phyloP scores from a whole-genome alignment of 53 echinoderm and acorn worm species.

The Hippasteria phrygiana region DNA sequence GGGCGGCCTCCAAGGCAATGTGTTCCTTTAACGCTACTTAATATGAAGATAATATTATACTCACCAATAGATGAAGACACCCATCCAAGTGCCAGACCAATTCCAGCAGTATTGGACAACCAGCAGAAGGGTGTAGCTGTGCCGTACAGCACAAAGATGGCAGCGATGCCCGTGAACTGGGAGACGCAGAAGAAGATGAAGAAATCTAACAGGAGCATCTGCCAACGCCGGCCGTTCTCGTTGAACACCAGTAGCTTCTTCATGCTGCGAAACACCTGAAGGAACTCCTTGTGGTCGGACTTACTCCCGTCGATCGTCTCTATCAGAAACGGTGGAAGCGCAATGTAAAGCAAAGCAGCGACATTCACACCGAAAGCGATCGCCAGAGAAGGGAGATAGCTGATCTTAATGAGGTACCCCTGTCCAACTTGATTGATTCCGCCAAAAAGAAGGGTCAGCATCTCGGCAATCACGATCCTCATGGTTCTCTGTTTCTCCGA shows the following conservation, averaged over 20 bases:
- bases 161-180: not conserved
- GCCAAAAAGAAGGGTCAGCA: slow-evolving; percentile 58
- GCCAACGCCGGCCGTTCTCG: slow-evolving; percentile 40
- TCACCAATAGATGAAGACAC: slow-evolving; percentile 67
- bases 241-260: slow-evolving; percentile 45
- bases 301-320: slow-evolving; percentile 50
- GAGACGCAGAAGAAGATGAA: slow-evolving; percentile 42
- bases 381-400: slow-evolving; percentile 36
- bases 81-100: slow-evolving; percentile 16
- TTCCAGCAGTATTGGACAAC: slow-evolving; percentile 53
- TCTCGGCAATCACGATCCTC: slow-evolving; percentile 74
- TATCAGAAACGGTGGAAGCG: slow-evolving; percentile 51
- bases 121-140: slow-evolving; percentile 74
- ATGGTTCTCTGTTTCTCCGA: slow-evolving; percentile 60
- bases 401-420: slow-evolving; percentile 48
- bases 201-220: slow-evolving; percentile 47
- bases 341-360: slow-evolving; percentile 49
- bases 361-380: slow-evolving; percentile 31
- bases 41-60: too few relatives aligned
- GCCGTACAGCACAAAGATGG: slow-evolving; percentile 65
- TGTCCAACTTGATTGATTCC: slow-evolving; percentile 58
- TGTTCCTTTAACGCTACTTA: too few relatives aligned
- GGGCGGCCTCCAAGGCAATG: too few relatives aligned
- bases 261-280: slow-evolving; percentile 31
- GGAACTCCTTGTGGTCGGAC: not conserved